Evolutionary conservation across 2,888 invertebrate genomes (phyloP), one percentile per base, ranked within the genome.

Genomic region (Nineta flava): DNA sequence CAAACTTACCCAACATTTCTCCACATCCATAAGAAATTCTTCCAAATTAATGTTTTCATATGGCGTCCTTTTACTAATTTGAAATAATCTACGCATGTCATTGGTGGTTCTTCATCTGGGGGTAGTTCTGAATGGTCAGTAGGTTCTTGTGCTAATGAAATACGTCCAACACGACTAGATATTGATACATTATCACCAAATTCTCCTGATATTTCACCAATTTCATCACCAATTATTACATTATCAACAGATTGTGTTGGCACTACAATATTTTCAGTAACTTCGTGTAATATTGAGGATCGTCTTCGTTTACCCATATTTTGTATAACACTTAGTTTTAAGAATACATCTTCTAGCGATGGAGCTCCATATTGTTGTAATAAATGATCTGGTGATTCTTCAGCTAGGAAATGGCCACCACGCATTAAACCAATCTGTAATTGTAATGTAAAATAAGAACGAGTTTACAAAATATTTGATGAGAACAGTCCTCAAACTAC

Each of bases 141-240:
- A 12, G 15, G 7, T n/a, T 79, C 75, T 9, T 76, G 71, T 9
- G 75, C 72, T 41, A 81, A 76, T 1, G 79, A 79, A 48, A 81
- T 76, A 53, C 72, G 65, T 50, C 76, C 73, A 9, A 79, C 77
- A 53, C 79, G 76, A 59, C 84, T 84, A 49, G 79, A 77, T 72
- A 86, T 79, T 3, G 87, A 87, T 2, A 87, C 78, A 59, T 87
- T 87, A 64, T 88, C 88, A 43, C 88, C 88, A 54, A 87, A 88
- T 64, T 88, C 88, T 3, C 88, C 88, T 15, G 87, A 87, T 56
- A 88, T 87, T 64, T 88, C 87, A 0, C 78, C 76, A 1, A 76
- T 69, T 61, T 81, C 81, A 41, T 79, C 77, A 56, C 82, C 81
- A 50, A 81, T 66, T 1, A 77, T 71, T 26, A 73, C 38, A 38